phyloP scores from a whole-genome alignment of 2,888 invertebrate species.

The Nymphalis polychloros region DNA sequence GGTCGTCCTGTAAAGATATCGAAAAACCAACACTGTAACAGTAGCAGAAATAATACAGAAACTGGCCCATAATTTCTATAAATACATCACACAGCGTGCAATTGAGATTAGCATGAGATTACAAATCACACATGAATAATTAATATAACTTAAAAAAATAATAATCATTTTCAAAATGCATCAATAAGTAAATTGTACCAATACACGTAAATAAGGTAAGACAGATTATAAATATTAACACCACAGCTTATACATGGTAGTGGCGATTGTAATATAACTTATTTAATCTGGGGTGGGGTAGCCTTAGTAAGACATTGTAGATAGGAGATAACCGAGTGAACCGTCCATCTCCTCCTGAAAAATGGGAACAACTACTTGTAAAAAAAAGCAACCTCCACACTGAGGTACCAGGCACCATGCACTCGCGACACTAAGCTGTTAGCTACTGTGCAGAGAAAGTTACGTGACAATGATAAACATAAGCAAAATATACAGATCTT shows the following conservation, averaged over 20 bases:
- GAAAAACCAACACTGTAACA: slow-evolving; percentile 62
- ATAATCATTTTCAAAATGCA: slow-evolving; percentile 45
- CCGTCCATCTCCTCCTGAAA: slow-evolving; percentile 86
- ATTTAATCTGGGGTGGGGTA: slow-evolving; percentile 48
- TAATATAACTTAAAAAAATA: slow-evolving; percentile 39
- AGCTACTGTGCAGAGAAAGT: slow-evolving; percentile 72
- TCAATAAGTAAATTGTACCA: slow-evolving; percentile 45
- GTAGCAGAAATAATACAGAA: slow-evolving; percentile 55
- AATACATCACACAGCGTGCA: slow-evolving; percentile 60
- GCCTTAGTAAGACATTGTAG: slow-evolving; percentile 83
- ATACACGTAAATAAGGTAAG: slow-evolving; percentile 35
- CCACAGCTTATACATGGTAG: slow-evolving; percentile 52
- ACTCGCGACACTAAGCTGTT: slow-evolving; percentile 60
- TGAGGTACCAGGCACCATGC: slow-evolving; percentile 60
- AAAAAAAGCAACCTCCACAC: slow-evolving; percentile 47
- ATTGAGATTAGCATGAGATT: slow-evolving; percentile 51
- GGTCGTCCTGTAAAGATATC: slow-evolving; percentile 83
- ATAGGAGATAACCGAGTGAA: slow-evolving; percentile 85
- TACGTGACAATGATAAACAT: slow-evolving; percentile 61
- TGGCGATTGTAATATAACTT: slow-evolving; percentile 54
- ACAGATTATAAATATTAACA: slow-evolving; percentile 46
- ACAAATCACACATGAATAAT: slow-evolving; percentile 40
- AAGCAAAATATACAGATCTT: slow-evolving; percentile 81
- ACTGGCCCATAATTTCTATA: slow-evolving; percentile 74
- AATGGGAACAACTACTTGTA: slow-evolving; percentile 71